Percentiles rank a stretch among this genome's conserved stretches.
Conservation (phyloP, 2,797 vertebrate genomes). For the Sparus aurata region DNA sequence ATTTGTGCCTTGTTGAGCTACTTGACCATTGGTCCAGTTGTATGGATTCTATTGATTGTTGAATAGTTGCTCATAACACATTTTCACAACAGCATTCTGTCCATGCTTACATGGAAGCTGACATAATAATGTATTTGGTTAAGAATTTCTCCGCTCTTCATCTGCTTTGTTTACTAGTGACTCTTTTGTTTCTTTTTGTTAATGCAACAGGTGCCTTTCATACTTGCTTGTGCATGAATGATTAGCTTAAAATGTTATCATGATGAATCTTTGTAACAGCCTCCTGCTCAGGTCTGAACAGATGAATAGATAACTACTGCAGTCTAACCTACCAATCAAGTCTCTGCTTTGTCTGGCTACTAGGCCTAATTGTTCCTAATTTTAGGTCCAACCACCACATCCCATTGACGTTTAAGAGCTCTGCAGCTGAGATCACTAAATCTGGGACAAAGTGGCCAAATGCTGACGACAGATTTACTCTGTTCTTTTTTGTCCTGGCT, state of each 20-base stretch:
- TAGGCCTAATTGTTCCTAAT: constrained; percentile 75
- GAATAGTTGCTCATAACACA: constrained; percentile 29
- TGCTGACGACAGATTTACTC: constrained; percentile 19
- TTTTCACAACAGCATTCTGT: constrained; percentile 24
- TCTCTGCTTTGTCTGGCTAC: constrained; percentile 55
- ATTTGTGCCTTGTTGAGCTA: constrained; percentile 48
- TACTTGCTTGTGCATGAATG: not conserved
- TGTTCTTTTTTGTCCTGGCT: constrained; percentile 5
- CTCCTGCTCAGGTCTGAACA: constrained; percentile 42
- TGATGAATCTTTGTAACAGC: constrained; percentile 31
- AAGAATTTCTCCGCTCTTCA: not conserved
- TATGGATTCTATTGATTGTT: constrained; percentile 55
- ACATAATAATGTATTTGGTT: not conserved
- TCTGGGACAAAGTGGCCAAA: constrained; percentile 48
- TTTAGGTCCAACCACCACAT: constrained; percentile 65
- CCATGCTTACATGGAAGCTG: not conserved
- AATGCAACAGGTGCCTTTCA: not conserved
- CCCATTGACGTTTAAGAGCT: constrained; percentile 61
- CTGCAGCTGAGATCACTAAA: constrained; percentile 42
- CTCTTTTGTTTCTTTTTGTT: not conserved
- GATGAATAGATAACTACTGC: constrained; percentile 65
- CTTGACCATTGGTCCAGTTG: constrained; percentile 57
- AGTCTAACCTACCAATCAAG: constrained; percentile 53
- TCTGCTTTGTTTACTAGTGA: not conserved
- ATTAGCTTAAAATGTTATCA: constrained; percentile 56